Conservation (phyloP, 2,113 vertebrate genomes). For the Antennarius striatus region DNA sequence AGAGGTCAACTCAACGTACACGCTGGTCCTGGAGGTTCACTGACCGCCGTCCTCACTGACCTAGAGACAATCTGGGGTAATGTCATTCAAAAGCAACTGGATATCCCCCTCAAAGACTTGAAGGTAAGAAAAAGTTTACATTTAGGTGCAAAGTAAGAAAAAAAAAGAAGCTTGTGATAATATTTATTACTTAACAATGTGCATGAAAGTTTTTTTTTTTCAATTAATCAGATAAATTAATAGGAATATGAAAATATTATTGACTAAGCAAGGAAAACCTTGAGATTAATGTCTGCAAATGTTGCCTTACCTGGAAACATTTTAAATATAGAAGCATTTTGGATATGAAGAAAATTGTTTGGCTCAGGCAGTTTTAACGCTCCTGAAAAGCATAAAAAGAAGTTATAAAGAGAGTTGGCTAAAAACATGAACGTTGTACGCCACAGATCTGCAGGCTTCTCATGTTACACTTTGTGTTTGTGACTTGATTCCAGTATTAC, state of each 20-base stretch:
- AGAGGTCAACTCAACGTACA: slow-evolving; percentile 93
- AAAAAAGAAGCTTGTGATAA: neutral
- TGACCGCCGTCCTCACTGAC: slow-evolving; percentile 89
- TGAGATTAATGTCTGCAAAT: too few relatives aligned
- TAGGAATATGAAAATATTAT: too few relatives aligned
- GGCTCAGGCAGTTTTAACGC: too few relatives aligned
- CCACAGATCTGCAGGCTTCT: neutral
- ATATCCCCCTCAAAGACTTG: slow-evolving; percentile 95
- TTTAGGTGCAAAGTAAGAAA: neutral
- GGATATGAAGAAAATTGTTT: too few relatives aligned
- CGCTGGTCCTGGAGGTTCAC: slow-evolving; percentile 87
- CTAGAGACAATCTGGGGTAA: slow-evolving; percentile 95
- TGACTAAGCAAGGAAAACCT: too few relatives aligned
- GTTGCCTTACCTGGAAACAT: too few relatives aligned
- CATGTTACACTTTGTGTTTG: neutral
- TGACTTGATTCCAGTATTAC: slow-evolving; percentile 87
- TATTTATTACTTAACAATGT: neutral
- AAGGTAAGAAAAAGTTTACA: slow-evolving; percentile 82
- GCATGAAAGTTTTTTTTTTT: too few relatives aligned
- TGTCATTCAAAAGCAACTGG: slow-evolving; percentile 92
- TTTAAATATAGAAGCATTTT: too few relatives aligned
- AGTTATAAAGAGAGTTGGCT: too few relatives aligned
- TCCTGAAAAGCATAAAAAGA: too few relatives aligned
- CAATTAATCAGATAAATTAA: too few relatives aligned
- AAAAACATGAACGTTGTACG: too few relatives aligned